phyloP scores from a whole-genome alignment of 2,888 invertebrate species.

The Cephalotes varians region DNA sequence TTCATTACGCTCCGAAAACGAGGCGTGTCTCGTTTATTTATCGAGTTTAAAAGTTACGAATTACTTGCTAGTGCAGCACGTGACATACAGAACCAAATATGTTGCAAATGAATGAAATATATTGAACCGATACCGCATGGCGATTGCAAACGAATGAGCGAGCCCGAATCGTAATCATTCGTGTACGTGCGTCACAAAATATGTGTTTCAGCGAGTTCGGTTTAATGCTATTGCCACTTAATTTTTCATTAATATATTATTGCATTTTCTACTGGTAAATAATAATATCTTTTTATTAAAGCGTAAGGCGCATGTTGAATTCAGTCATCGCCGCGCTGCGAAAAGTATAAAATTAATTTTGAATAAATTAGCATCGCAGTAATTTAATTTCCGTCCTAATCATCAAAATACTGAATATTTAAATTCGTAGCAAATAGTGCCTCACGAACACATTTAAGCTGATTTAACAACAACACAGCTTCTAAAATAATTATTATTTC shows the following conservation, averaged over 20 bases:
- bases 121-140: constrained; percentile 23
- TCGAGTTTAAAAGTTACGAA: constrained; percentile 52
- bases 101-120: constrained; percentile 23
- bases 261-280: neutral
- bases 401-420: neutral
- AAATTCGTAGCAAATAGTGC: neutral
- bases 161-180: constrained; percentile 13
- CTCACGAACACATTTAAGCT: neutral
- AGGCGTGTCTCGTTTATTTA: constrained; percentile 43
- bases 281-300: neutral
- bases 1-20: constrained; percentile 32
- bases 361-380: neutral
- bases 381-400: neutral
- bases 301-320: neutral
- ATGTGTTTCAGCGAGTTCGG: constrained; percentile 14
- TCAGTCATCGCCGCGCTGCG: neutral
- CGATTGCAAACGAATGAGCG: constrained; percentile 18
- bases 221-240: constrained; percentile 24
- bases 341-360: constrained; percentile 1
- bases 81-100: neutral
- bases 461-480: neutral
- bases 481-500: too few species aligned
- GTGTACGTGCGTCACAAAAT: constrained; percentile 24
- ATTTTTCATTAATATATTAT: constrained; percentile 33
- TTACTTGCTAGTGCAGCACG: neutral